Evolutionary conservation across 2,888 invertebrate species (phyloP).

Genomic region (Oscheius sp.): DNA sequence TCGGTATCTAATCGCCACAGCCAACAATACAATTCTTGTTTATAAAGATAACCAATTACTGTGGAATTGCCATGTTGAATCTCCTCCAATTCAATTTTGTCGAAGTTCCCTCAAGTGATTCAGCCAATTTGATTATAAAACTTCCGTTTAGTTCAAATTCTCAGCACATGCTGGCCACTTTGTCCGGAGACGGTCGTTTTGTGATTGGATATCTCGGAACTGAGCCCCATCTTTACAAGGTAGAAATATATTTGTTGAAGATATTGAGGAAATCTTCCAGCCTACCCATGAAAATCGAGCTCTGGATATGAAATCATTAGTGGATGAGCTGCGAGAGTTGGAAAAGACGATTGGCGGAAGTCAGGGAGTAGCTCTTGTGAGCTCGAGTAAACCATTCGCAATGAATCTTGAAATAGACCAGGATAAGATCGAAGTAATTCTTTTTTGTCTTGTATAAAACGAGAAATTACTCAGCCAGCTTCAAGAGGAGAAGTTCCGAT

Average conservation of each 20-base stretch:
- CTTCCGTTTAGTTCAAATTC: conserved; percentile 30
- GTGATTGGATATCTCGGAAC: conserved; percentile 51
- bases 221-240: conserved; percentile 41
- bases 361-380: background rate
- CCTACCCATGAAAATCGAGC: conserved; percentile 8
- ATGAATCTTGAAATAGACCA: background rate
- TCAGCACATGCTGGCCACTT: conserved; percentile 38
- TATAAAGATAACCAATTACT: conserved; percentile 42
- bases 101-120: conserved; percentile 37
- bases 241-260: background rate
- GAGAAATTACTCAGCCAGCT: background rate
- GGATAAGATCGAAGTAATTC: background rate
- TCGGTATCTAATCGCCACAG: conserved; percentile 37
- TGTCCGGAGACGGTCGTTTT: conserved; percentile 34
- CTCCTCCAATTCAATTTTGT: conserved; percentile 27
- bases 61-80: conserved; percentile 49
- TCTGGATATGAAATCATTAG: background rate
- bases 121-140: background rate
- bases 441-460: background rate
- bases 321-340: conserved; percentile 6
- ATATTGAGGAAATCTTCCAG: background rate
- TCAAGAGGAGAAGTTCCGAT: conserved; percentile 8
- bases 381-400: background rate
- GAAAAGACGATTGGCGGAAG: conserved; percentile 8
- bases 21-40: conserved; percentile 37